Evolutionary conservation across 2,113 vertebrate species (phyloP).

Genomic region (Caranx ignobilis): DNA sequence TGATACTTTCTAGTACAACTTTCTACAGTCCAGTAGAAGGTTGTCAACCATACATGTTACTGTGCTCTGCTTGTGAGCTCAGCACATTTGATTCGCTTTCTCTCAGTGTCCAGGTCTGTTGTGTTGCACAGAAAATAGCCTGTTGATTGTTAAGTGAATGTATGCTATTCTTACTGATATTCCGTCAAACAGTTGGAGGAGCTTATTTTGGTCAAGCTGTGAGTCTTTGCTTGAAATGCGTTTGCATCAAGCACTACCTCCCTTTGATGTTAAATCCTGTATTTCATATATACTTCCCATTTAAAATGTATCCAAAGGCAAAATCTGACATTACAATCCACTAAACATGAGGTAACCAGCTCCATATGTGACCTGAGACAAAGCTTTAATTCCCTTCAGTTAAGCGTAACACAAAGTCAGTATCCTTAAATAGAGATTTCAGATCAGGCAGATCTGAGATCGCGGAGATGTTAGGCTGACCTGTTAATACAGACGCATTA

Average conservation of each 20-base stretch:
- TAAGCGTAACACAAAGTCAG: conserved; percentile 14
- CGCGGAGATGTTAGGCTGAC: conserved; percentile 55
- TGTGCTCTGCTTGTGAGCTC: conserved; percentile 59
- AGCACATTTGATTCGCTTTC: conserved; percentile 46
- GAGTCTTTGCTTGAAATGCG: conserved; percentile 76
- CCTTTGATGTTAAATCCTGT: conserved; percentile 61
- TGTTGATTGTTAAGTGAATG: conserved; percentile 72
- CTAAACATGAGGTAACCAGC: conserved; percentile 4
- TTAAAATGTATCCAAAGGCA: conserved; percentile 17
- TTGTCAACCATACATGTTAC: conserved; percentile 74
- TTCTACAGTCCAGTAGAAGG: conserved; percentile 55
- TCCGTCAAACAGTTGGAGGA: conserved; percentile 62
- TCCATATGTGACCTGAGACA: conserved; percentile 20
- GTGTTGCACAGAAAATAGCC: conserved; percentile 72
- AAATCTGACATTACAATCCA: conserved; percentile 9
- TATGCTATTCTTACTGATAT: conserved; percentile 71
- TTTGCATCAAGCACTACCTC: conserved; percentile 80
- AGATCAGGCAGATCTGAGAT: conserved; percentile 48
- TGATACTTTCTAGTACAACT: conserved; percentile 29
- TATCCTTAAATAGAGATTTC: conserved; percentile 56
- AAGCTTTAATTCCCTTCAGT: not conserved
- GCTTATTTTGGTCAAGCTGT: conserved; percentile 86
- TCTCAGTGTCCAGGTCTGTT: conserved; percentile 60
- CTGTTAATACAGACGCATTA: conserved; percentile 74
- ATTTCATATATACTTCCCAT: conserved; percentile 41